Base-by-base conservation (phyloP, 2,888 invertebrate species). In the Homarus gammarus region DNA sequence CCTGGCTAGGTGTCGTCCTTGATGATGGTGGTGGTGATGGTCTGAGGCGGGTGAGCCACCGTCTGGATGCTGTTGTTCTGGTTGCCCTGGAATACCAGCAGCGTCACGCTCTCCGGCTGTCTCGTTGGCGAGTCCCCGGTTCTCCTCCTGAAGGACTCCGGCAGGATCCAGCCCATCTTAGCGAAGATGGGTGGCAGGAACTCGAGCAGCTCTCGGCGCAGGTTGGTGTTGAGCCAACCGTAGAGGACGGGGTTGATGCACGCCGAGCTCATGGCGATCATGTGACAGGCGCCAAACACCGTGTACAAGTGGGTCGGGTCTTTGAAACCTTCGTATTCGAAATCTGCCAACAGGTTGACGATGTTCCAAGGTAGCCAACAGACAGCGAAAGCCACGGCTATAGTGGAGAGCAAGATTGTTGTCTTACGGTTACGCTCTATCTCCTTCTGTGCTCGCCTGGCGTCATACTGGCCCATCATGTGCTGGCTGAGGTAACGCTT, bases 161-260 rank as follows among this genome's bases (percentile, higher is more conserved):
- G 70, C 36, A 87, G 33, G 18, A 82, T 61, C 64, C 73, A 84
- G 56, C 83, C 75, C 64, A 89, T 70, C 84, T 82, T 89, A 49
- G 51, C 75, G 27, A 82, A 61, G 73, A 86, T 44, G 15, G 72
- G 38, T 31, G 91, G 56, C 31, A 91, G 70, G 82, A 91, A 18
- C 27, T 73, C 75, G n/a, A 87, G 36, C 33, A 91, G 82, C 92
- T 95, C 95, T 22, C 93, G 93, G 31, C 94, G 93, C 93, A 95
- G 95, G 93, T 95, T 95, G 91, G 95, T 95, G 93, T 95, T 95
- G 88, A 95, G 94, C 94, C 95, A 95, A 15, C 95, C 95, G 93
- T 95, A 95, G 40, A 95, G 94, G 49, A 95, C 94, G 0, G 95
- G 95, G 93, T 95, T 95, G 61, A 95, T 94, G 91, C 95, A 94